Base-by-base conservation (phyloP, 1,140 invertebrate species). In the Anagrus nilaparvatae region DNA sequence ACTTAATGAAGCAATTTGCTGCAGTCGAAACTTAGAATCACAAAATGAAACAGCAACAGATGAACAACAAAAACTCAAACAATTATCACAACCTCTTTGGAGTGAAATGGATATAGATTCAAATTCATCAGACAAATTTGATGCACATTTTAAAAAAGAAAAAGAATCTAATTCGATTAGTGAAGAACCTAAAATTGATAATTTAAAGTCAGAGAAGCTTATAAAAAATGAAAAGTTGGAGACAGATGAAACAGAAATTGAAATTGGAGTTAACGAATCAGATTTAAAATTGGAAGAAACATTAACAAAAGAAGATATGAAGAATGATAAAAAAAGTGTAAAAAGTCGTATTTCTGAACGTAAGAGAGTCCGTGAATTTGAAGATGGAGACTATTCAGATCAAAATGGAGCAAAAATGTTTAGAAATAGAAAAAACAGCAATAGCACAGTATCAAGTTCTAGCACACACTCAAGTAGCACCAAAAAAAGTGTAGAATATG, bases 401-500 rank as follows among this genome's bases (percentile, higher is more conserved):
- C 47, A 52, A 18, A 48, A 53, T 20, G 39, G 43, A 30, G 5
- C 10, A 8, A 44, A 52, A 51, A 46, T 50, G 38, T 39, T 43
- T 24, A 43, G 63, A 40, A 61, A 51, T 36, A 58, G 60, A 41
- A 18, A 36, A 36, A 58, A 56, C 20, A 66, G 60, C 40, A 60
- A 57, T 34, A 65, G 63, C 5, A 66, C 60, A 41, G n/a, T n/a
- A n/a, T 55, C 60, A 0, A 65, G 62, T 38, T 63, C 58, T 8
- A 55, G 56, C 46, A 63, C 62, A 5, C 53, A 46, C 7, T 49
- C 53, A n/a, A 49, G 20, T 14, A 36, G 47, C 16, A 13, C 20
- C 2, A 62, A 49, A 46, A 60, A 38, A 27, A 52, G 37, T 27
- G 12, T 55, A 12, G 75, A 80, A 49, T 60, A 76, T 48, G 87